Conservation (phyloP, 2,113 vertebrate species). For the Ceyx cyanopectus region DNA sequence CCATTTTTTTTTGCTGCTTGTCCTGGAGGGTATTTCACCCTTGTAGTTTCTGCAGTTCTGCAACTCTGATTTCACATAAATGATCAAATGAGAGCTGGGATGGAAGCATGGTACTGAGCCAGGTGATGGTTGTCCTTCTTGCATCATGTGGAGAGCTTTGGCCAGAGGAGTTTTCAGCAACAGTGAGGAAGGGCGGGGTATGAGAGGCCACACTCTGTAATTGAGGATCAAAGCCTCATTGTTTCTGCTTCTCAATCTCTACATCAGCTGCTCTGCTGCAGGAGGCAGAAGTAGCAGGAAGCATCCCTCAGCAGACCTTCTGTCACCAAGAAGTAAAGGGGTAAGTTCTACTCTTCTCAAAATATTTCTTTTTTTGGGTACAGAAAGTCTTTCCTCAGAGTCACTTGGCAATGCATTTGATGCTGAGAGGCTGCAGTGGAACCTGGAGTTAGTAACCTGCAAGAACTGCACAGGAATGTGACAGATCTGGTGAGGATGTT, state of each 20-base stretch:
- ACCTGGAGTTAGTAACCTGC: neutral
- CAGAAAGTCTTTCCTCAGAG: neutral
- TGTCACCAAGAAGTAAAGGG: neutral
- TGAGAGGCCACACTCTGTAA: neutral
- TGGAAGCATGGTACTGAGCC: accelerated
- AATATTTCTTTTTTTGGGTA: accelerated
- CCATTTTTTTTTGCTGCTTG: neutral
- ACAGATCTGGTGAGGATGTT: neutral
- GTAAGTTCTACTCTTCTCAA: neutral
- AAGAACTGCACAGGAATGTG: neutral
- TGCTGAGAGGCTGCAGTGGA: neutral
- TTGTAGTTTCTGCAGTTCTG: neutral
- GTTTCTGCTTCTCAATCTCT: neutral
- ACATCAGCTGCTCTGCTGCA: neutral
- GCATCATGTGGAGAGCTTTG: neutral
- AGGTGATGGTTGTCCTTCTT: neutral
- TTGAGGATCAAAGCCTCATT: conserved; percentile 36
- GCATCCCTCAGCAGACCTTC: neutral
- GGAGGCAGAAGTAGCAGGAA: neutral
- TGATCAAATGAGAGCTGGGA: neutral
- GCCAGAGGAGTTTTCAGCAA: neutral
- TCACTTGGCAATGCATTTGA: neutral
- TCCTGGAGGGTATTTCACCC: neutral
- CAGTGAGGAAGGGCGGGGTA: neutral
- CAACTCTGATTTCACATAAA: neutral